Evolutionary conservation across 2,797 vertebrate species (phyloP).

Genomic region (Lycodopsis pacificus): DNA sequence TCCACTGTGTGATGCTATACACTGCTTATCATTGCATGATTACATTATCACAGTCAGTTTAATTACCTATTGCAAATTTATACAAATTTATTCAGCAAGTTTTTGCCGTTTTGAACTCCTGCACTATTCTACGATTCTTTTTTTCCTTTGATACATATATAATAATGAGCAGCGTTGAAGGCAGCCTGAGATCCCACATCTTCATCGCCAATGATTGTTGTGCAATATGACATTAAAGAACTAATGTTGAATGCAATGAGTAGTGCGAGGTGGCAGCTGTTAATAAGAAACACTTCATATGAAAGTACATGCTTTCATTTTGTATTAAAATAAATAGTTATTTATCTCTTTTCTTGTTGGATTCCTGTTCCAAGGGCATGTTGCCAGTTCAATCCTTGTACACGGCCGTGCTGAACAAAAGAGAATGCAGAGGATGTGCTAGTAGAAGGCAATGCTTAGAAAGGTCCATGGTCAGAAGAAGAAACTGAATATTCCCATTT

Average conservation of each 20-base stretch:
- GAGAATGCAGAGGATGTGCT: constrained; percentile 1
- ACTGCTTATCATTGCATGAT: too few relatives aligned
- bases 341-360: background rate
- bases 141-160: background rate
- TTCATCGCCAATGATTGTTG: background rate
- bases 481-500: background rate
- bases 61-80: too few relatives aligned
- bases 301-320: background rate
- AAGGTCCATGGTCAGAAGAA: background rate
- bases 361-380: constrained; percentile 7
- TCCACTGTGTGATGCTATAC: too few relatives aligned
- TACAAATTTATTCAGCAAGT: too few relatives aligned
- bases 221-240: background rate
- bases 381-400: background rate
- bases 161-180: background rate
- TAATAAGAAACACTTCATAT: background rate
- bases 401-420: background rate
- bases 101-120: too few relatives aligned
- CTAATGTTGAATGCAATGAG: background rate
- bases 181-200: background rate
- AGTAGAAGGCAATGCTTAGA: constrained; percentile 12
- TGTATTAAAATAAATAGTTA: background rate
- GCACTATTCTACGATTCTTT: background rate
- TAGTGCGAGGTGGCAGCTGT: background rate
- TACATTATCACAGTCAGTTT: background rate